Conservation (phyloP, 2,113 vertebrate genomes). For the Chloroceryle aenea region DNA sequence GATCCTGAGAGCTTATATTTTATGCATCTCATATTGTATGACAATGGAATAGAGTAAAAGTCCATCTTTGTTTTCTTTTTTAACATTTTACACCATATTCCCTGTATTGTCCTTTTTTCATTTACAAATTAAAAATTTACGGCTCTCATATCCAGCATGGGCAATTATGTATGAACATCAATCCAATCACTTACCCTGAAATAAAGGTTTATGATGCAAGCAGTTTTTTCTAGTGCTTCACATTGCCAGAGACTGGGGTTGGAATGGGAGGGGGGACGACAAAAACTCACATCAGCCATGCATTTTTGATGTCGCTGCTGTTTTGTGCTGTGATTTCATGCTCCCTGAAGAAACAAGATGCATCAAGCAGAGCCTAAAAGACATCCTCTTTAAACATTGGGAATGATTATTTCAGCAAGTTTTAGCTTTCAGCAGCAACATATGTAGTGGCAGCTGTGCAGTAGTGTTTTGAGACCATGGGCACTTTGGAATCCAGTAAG, state of each 20-base stretch:
- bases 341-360: constrained; percentile 61
- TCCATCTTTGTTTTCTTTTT: neutral
- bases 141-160: neutral
- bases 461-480: constrained; percentile 42
- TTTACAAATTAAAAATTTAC: constrained; percentile 19
- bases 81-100: neutral
- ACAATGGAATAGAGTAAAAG: neutral
- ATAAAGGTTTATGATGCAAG: constrained; percentile 36
- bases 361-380: constrained; percentile 56
- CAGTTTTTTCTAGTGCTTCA: constrained; percentile 15
- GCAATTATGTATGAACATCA: constrained; percentile 2
- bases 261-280: neutral
- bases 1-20: neutral
- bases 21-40: neutral
- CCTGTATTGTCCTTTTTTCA: neutral
- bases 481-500: constrained; percentile 58
- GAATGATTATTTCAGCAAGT: constrained; percentile 74
- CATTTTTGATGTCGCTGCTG: neutral
- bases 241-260: neutral
- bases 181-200: constrained; percentile 4
- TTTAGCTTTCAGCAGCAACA: constrained; percentile 72
- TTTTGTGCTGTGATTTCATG: constrained; percentile 53
- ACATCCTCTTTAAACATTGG: constrained; percentile 46
- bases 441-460: constrained; percentile 70
- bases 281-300: neutral